Conservation (phyloP, 37 sponge, comb jelly and placozoan species). For the Petrosia ficiformis region DNA sequence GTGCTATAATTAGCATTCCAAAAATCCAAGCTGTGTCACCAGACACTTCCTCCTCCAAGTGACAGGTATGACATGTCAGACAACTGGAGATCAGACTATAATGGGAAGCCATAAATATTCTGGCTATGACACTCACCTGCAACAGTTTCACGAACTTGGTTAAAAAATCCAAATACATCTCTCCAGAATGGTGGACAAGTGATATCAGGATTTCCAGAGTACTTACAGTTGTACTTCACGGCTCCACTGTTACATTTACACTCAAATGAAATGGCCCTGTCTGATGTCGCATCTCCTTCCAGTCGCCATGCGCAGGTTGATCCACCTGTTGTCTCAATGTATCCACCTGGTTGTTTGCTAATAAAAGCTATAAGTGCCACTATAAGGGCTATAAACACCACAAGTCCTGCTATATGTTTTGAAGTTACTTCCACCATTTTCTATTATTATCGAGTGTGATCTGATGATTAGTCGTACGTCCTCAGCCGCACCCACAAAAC, state of each 20-base stretch:
- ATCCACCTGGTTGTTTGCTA: constrained; percentile 11
- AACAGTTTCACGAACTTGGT: neutral
- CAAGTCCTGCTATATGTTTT: neutral
- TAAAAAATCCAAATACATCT: neutral
- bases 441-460: no score
- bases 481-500: no score
- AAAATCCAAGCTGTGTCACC: no score
- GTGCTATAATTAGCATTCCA: no score
- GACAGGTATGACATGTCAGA: no score
- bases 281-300: neutral
- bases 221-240: neutral
- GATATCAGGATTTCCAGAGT: neutral
- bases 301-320: neutral
- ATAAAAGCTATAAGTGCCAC: neutral
- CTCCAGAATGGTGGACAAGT: neutral
- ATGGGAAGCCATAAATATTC: no score
- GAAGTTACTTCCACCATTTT: no score
- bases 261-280: neutral
- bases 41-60: no score
- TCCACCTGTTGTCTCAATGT: neutral
- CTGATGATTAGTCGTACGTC: no score
- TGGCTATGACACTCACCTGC: neutral
- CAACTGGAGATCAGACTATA: no score
- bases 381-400: neutral
- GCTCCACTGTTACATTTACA: neutral